Evolutionary conservation across 2,113 vertebrate genomes (phyloP), one percentile per base, ranked within the genome.

Genomic region (Crotalus viridis): DNA sequence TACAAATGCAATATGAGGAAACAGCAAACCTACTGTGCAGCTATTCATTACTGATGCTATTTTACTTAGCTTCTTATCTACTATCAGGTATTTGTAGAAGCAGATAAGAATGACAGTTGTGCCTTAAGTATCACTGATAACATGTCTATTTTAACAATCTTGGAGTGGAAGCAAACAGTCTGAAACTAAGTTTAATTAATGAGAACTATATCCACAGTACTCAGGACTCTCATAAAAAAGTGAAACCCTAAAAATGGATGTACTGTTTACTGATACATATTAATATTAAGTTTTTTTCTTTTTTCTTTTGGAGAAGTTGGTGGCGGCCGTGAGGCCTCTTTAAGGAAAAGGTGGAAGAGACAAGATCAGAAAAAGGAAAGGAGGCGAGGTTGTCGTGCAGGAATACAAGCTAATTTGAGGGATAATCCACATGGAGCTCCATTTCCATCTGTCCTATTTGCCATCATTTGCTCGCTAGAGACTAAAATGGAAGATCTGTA

Each of bases 11-110:
- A 97, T 95, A 96, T 97, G 95, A 97, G 93, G 94, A 97, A 97
- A 96, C 96, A 97, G 95, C 95, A 98, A 97, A 97, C 95, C 97
- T 96, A 96, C 96, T 95, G 96, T 93, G 74, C 92, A 96, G 95
- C 96, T 97, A 97, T 97, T 97, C 98, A 96, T 96, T 97, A 96
- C 94, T 95, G 96, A 95, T 95, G 95, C 92, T 96, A 92, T 96
- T 97, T 96, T 97, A 97, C 97, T 97, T 97, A 97, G 96, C 95
- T 97, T 95, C 95, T 97, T 97, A 97, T 97, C 95, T 95, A 95
- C 8, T 95, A 93, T 95, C 95, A 97, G 95, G 94, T 97, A 96
- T 96, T 97, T 97, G 95, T 94, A 96, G 96, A 96, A 95, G 94
- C 95, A 89, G 54, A 96, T 91, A 95, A 96, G 61, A 95, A 96